Percentiles rank a stretch among this genome's conserved stretches.
Evolutionary conservation across 1,140 invertebrate species (phyloP).

Genomic region (Pseudomyrmex sp.): DNA sequence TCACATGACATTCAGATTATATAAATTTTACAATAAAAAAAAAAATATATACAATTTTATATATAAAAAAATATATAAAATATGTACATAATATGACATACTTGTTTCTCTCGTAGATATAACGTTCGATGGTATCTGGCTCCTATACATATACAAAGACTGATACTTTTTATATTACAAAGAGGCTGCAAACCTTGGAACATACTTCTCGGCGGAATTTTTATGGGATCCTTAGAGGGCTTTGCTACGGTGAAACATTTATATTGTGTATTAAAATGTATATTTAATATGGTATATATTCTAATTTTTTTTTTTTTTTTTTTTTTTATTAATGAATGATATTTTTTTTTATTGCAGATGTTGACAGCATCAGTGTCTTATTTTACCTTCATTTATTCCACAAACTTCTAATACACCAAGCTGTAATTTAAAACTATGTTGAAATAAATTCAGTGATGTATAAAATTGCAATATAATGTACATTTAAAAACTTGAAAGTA

Average conservation of each 20-base stretch:
- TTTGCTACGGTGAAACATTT: constrained; percentile 10
- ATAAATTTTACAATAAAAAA: not conserved
- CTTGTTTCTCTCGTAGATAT: not conserved
- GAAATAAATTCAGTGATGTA: not conserved
- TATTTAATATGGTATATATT: not conserved
- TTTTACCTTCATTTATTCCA: constrained; percentile 29
- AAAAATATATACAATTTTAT: too few relatives aligned
- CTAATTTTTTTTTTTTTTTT: too few relatives aligned
- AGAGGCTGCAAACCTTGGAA: not conserved
- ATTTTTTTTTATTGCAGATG: constrained; percentile 28
- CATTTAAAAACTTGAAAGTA: too few relatives aligned
- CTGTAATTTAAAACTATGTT: not conserved
- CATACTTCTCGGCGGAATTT: not conserved
- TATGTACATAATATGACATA: too few relatives aligned
- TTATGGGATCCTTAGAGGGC: not conserved
- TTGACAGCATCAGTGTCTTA: constrained; percentile 14
- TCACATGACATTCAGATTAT: not conserved
- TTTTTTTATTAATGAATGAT: not conserved
- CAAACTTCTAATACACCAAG: not conserved
- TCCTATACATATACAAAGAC: constrained; percentile 6
- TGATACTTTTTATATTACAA: constrained; percentile 10
- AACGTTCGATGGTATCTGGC: not conserved
- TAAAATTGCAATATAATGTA: not conserved
- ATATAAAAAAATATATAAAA: too few relatives aligned
- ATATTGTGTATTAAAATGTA: too few relatives aligned